These are phyloP conservation scores for Hyaena hyaena DNA, from an alignment of 2,113 vertebrate species.

Conservation along the genomic window DNA sequence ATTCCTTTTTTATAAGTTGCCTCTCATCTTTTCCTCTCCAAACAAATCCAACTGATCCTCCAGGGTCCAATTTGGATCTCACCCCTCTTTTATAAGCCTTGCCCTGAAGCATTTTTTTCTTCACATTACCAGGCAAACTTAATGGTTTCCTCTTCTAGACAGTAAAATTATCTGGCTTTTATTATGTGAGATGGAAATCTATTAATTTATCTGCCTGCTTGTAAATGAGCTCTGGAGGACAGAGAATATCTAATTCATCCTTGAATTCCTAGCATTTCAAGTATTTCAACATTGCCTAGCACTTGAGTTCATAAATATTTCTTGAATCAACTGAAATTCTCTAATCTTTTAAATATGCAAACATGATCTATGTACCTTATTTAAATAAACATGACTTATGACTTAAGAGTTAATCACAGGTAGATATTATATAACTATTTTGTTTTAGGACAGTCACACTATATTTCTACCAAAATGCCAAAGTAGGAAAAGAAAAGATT, in stretches of 20 bases:
- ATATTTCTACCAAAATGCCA: background rate
- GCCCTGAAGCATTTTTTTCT: background rate
- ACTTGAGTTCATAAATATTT: constrained; percentile 30
- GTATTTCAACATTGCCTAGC: background rate
- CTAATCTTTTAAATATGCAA: constrained; percentile 29
- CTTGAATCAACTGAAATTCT: constrained; percentile 8
- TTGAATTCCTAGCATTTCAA: background rate
- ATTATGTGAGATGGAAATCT: background rate
- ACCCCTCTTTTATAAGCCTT: background rate
- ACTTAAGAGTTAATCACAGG: background rate
- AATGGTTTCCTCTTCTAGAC: background rate
- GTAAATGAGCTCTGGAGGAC: background rate
- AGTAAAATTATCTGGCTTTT: background rate
- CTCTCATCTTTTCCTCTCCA: background rate
- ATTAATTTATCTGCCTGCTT: constrained; percentile 11
- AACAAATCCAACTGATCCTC: background rate
- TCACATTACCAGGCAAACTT: background rate
- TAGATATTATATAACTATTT: background rate
- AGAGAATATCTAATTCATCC: background rate
- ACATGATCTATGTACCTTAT: background rate
- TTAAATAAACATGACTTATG: background rate
- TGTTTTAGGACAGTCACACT: background rate
- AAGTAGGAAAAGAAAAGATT: background rate
- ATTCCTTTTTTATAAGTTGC: background rate
- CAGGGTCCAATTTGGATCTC: background rate